Conservation (phyloP, 1,140 invertebrate genomes). For the Carcinoscorpius rotundicauda region DNA sequence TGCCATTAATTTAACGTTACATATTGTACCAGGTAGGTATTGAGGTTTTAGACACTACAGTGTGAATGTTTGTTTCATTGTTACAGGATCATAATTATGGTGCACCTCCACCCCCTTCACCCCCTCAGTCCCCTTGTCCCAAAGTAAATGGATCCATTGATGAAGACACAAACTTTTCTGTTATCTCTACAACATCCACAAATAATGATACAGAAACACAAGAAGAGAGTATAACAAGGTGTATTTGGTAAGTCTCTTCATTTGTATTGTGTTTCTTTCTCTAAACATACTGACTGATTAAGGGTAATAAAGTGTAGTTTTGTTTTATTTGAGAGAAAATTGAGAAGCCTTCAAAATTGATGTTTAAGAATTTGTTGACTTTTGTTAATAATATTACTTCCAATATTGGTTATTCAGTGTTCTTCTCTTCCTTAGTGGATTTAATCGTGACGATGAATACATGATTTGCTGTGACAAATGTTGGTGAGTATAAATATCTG, state of each 20-base stretch:
- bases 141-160: conserved; percentile 21
- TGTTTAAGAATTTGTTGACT: neutral
- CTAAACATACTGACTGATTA: neutral
- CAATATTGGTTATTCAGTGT: conserved; percentile 10
- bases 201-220: conserved; percentile 55
- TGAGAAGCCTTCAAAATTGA: too few species aligned
- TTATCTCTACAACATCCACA: conserved; percentile 62
- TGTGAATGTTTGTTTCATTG: conserved; percentile 25
- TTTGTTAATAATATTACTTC: conserved; percentile 1
- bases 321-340: too few species aligned
- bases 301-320: neutral
- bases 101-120: conserved; percentile 49
- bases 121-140: conserved; percentile 39
- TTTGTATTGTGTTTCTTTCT: neutral
- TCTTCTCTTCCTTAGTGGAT: conserved; percentile 48
- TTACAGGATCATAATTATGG: conserved; percentile 71
- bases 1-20: neutral
- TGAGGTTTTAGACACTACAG: neutral
- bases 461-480: conserved; percentile 93
- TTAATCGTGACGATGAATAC: conserved; percentile 91
- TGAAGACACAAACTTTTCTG: conserved; percentile 25
- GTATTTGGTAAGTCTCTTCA: conserved; percentile 53
- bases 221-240: conserved; percentile 76
- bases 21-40: neutral
- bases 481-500: conserved; percentile 45